phyloP scores from a whole-genome alignment of 2,888 invertebrate genomes.

The Dryobota labecula region DNA sequence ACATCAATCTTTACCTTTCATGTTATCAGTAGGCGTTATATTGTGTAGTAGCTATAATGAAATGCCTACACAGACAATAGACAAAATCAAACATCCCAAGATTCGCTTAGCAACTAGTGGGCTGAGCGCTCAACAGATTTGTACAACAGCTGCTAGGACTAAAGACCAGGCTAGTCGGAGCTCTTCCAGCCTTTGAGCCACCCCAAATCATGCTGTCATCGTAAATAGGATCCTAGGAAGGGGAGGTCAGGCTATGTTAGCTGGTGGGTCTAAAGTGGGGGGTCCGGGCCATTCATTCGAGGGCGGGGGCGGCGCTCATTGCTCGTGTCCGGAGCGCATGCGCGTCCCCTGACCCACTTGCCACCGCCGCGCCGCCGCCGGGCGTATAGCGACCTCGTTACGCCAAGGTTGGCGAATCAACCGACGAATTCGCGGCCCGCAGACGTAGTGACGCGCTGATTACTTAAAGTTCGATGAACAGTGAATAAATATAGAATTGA shows the following conservation, averaged over 20 bases:
- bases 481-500: constrained; percentile 73
- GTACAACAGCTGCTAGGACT: constrained; percentile 82
- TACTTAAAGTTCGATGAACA: constrained; percentile 71
- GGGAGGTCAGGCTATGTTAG: constrained; percentile 81
- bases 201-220: constrained; percentile 67
- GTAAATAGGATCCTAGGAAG: constrained; percentile 74
- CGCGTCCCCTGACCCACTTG: constrained; percentile 89
- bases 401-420: constrained; percentile 88
- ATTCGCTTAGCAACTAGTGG: constrained; percentile 87
- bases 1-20: constrained; percentile 48
- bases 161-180: constrained; percentile 72
- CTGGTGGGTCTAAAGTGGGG: constrained; percentile 72
- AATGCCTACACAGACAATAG: constrained; percentile 67
- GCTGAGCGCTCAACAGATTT: constrained; percentile 85
- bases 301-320: constrained; percentile 88
- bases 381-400: constrained; percentile 84
- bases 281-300: constrained; percentile 85
- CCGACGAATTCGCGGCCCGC: constrained; percentile 79
- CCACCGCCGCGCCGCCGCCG: constrained; percentile 73
- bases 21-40: constrained; percentile 50
- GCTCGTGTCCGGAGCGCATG: constrained; percentile 87
- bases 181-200: constrained; percentile 71
- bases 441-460: constrained; percentile 86
- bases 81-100: constrained; percentile 78
- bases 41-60: constrained; percentile 67